Conservation (phyloP, 2,797 vertebrate species). For the Acanthurus leucopareius region DNA sequence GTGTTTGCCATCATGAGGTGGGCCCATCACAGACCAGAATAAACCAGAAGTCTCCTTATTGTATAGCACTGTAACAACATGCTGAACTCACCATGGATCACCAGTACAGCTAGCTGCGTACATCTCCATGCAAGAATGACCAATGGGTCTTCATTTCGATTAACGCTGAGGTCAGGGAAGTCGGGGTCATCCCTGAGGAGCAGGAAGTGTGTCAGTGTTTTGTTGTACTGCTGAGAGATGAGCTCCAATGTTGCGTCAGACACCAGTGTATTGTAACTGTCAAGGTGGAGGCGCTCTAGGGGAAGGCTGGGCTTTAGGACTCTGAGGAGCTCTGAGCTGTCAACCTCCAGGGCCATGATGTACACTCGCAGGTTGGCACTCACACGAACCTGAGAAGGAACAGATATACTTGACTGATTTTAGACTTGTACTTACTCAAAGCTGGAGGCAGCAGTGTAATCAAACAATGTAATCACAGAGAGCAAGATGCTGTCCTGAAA, state of each 20-base stretch:
- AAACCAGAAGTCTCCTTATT: not conserved
- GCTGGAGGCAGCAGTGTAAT: not conserved
- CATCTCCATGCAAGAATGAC: constrained; percentile 97
- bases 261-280: constrained; percentile 94
- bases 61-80: not conserved
- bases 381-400: constrained; percentile 82
- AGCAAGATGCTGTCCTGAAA: not conserved
- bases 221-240: constrained; percentile 97
- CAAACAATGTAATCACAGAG: not conserved
- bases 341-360: constrained; percentile 96
- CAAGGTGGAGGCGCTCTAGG: constrained; percentile 97
- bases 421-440: not conserved
- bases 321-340: constrained; percentile 94
- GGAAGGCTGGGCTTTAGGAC: constrained; percentile 98
- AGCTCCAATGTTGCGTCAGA: constrained; percentile 95
- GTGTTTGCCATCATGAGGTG: not conserved
- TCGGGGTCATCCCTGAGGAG: constrained; percentile 94
- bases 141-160: constrained; percentile 96
- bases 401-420: not conserved
- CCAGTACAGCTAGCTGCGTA: constrained; percentile 92
- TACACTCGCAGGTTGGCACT: constrained; percentile 96
- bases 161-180: constrained; percentile 96
- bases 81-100: constrained; percentile 92
- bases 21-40: not conserved
- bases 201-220: constrained; percentile 97